A percentile compares a stretch with the other conserved stretches of the same genome.
These are phyloP conservation scores for Pollimyrus isidori DNA, from an alignment of 2,113 vertebrate species.

Conservation along the genomic window DNA sequence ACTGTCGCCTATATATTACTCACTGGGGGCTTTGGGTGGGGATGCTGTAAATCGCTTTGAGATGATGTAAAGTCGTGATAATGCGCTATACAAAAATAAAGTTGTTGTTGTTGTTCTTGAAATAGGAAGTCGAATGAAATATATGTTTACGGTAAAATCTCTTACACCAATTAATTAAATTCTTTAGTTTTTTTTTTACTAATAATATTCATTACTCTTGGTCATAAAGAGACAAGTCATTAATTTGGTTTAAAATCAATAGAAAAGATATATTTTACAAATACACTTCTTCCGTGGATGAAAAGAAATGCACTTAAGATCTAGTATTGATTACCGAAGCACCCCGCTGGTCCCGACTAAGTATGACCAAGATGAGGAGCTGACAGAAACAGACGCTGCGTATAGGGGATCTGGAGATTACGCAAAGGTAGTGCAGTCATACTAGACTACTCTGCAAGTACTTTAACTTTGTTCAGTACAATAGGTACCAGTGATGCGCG, in stretches of 20 bases:
- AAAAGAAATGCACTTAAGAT: neutral
- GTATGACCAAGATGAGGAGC: neutral
- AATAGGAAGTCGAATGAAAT: conserved; percentile 26
- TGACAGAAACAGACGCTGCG: neutral
- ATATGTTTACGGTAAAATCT: conserved; percentile 27
- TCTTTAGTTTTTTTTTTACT: neutral
- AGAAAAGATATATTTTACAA: neutral
- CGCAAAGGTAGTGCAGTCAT: neutral
- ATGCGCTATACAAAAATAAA: too few species aligned
- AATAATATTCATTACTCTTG: neutral
- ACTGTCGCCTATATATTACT: too few species aligned
- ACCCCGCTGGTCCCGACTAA: neutral
- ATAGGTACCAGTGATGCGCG: too few species aligned
- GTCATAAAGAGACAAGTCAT: neutral
- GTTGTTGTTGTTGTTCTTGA: neutral
- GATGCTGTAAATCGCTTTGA: too few species aligned
- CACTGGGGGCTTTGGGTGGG: too few species aligned
- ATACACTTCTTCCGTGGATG: neutral
- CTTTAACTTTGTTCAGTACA: neutral
- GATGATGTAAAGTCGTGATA: too few species aligned
- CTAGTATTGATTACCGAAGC: neutral
- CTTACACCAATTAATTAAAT: conserved; percentile 29
- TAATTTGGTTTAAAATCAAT: conserved; percentile 13
- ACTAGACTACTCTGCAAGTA: neutral
- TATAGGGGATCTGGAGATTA: neutral